Percentiles rank a stretch among this genome's conserved stretches.
These are phyloP conservation scores for Tragelaphus scriptus DNA, from an alignment of 2,113 vertebrate genomes.

Conservation along the genomic window DNA sequence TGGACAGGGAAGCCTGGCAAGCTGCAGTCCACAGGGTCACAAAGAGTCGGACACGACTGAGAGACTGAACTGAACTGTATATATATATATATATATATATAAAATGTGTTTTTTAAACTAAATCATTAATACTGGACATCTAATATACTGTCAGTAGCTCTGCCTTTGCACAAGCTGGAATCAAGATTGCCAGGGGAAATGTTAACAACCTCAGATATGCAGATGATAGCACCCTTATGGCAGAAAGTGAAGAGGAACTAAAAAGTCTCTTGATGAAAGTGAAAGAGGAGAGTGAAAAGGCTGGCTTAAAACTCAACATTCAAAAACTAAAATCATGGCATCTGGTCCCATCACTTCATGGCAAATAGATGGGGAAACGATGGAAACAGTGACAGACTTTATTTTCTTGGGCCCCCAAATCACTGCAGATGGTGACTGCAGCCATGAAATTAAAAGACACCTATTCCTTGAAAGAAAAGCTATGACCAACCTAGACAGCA, in stretches of 20 bases:
- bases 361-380: not conserved
- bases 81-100: not conserved
- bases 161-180: not conserved
- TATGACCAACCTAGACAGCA: not conserved
- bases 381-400: not conserved
- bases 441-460: not conserved
- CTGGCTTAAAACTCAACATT: not conserved
- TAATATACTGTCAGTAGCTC: not conserved
- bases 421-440: not conserved
- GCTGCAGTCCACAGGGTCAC: not conserved
- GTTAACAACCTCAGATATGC: not conserved
- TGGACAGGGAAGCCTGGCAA: not conserved
- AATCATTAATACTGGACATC: not conserved
- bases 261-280: not conserved
- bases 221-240: not conserved
- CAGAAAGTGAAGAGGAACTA: not conserved
- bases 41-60: not conserved
- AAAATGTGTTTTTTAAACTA: not conserved
- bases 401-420: not conserved
- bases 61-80: not conserved
- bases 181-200: not conserved
- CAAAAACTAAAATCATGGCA: not conserved
- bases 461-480: not conserved
- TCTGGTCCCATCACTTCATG: not conserved
- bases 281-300: not conserved